phyloP scores from a whole-genome alignment of 2,797 vertebrate genomes.

The Myotis myotis region DNA sequence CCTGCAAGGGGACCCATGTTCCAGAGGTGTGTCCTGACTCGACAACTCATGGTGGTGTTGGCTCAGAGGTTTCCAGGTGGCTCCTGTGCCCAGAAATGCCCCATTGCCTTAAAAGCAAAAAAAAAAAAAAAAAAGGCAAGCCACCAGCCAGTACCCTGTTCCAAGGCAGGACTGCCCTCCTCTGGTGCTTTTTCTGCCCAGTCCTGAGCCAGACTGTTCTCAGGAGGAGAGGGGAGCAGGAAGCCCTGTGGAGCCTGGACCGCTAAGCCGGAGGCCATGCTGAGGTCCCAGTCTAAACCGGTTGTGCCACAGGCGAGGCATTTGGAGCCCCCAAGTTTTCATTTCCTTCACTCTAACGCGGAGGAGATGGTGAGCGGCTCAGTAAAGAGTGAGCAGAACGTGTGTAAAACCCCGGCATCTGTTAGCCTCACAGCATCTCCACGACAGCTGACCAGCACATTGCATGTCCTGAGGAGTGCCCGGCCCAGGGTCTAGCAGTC shows the following conservation, averaged over 20 bases:
- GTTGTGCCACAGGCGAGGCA: background rate
- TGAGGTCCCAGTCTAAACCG: background rate
- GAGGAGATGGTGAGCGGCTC: background rate
- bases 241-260: too few relatives aligned
- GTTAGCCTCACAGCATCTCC: background rate
- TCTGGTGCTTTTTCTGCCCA: background rate
- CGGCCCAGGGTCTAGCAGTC: background rate
- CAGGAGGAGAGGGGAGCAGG: background rate
- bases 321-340: background rate
- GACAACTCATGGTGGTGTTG: background rate
- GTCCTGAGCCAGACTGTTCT: background rate
- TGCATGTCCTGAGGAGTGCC: background rate
- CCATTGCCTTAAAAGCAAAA: background rate
- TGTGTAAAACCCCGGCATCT: background rate
- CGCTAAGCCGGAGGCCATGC: background rate
- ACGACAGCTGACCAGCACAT: too few relatives aligned
- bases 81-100: background rate
- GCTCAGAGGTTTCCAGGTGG: background rate
- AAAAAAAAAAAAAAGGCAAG: background rate
- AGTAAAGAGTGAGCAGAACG: background rate
- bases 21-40: background rate
- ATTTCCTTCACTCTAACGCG: background rate
- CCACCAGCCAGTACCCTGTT: too few relatives aligned
- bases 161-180: background rate
- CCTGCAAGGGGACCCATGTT: background rate